Percentiles rank a stretch among this genome's conserved stretches.
Evolutionary conservation across 2,888 invertebrate species (phyloP).

Genomic region (Himalopsyche anomala): DNA sequence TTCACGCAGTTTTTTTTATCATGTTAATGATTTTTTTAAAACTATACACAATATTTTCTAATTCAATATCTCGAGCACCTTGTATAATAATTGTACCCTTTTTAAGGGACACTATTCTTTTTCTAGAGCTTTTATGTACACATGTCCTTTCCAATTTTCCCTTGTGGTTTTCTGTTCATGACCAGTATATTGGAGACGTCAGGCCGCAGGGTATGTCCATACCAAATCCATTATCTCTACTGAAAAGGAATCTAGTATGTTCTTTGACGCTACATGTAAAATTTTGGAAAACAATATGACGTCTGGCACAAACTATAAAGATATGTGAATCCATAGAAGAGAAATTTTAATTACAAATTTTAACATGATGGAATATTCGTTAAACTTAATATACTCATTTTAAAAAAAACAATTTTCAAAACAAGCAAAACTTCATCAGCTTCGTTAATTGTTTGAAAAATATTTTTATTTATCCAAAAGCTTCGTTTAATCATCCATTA

Average conservation of each 20-base stretch:
- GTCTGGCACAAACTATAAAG: neutral
- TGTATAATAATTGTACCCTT: constrained; percentile 28
- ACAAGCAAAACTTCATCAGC: too few relatives aligned
- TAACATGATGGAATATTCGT: too few relatives aligned
- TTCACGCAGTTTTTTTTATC: too few relatives aligned
- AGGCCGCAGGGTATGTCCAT: constrained; percentile 31
- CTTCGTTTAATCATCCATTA: too few relatives aligned
- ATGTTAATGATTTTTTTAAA: too few relatives aligned
- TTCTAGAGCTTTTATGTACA: constrained; percentile 28
- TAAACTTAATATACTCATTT: too few relatives aligned
- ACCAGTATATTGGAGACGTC: constrained; percentile 22
- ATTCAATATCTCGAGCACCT: neutral
- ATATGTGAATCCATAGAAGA: neutral
- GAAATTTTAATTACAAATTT: too few relatives aligned
- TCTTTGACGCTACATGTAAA: constrained; percentile 1
- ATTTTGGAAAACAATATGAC: neutral
- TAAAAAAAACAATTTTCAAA: too few relatives aligned
- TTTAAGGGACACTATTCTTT: constrained; percentile 21
- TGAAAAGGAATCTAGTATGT: neutral
- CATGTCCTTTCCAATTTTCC: constrained; percentile 38
- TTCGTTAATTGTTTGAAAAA: too few relatives aligned
- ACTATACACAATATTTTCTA: neutral
- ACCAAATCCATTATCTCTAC: constrained; percentile 35
- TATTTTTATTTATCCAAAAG: too few relatives aligned
- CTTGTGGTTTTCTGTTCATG: constrained; percentile 28